Conservation (phyloP, 2,888 invertebrate genomes). For the Ormyrus rosae region DNA sequence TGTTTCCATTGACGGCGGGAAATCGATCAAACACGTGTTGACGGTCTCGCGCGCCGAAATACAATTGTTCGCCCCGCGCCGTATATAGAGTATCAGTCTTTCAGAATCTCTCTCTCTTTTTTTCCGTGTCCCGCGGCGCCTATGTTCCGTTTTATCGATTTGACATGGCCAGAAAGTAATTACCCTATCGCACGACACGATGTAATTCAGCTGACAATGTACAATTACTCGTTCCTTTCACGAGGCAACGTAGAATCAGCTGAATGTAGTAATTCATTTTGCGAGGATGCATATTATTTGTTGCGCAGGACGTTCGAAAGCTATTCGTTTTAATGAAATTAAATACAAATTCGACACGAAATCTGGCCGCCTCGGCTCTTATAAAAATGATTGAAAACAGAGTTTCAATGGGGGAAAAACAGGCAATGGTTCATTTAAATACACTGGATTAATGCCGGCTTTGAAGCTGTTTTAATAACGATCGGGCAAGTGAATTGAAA, state of each 20-base stretch:
- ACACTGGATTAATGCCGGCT: too few relatives aligned
- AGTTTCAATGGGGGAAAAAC: too few relatives aligned
- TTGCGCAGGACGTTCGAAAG: not conserved
- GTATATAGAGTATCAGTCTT: not conserved
- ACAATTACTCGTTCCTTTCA: conserved; percentile 29
- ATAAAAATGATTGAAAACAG: too few relatives aligned
- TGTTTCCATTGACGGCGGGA: conserved; percentile 21
- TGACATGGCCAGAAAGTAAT: conserved; percentile 38
- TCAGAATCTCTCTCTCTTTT: not conserved
- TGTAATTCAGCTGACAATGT: conserved; percentile 26
- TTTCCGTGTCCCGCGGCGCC: too few relatives aligned
- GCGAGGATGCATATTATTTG: not conserved
- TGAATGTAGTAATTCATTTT: too few relatives aligned
- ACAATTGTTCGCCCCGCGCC: not conserved
- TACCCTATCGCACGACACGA: conserved; percentile 15
- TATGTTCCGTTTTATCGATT: conserved; percentile 9
- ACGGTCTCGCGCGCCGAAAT: conserved; percentile 14
- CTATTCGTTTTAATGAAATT: not conserved
- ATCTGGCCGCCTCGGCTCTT: not conserved
- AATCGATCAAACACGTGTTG: conserved; percentile 51
- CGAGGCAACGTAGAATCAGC: too few relatives aligned
- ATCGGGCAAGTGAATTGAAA: too few relatives aligned
- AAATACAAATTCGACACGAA: not conserved
- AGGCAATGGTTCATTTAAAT: too few relatives aligned
- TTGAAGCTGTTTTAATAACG: too few relatives aligned